phyloP scores from a whole-genome alignment of 1,140 invertebrate species.

The Cotesia glomerata region DNA sequence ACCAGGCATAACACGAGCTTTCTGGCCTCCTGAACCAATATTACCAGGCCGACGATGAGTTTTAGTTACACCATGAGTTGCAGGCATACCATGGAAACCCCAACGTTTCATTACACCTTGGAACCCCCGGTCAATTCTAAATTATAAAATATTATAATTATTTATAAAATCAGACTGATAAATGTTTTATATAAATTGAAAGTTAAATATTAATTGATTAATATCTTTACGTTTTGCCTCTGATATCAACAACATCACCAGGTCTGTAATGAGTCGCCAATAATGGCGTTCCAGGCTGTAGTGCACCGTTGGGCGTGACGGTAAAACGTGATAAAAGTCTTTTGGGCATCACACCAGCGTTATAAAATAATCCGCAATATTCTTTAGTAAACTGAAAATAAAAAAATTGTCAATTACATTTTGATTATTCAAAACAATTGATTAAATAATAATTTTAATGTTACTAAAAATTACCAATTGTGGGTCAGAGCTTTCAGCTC shows the following conservation, averaged over 20 bases:
- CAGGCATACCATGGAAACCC: constrained; percentile 93
- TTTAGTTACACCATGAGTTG: constrained; percentile 93
- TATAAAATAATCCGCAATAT: constrained; percentile 86
- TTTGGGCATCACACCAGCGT: constrained; percentile 90
- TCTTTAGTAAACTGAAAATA: constrained; percentile 78
- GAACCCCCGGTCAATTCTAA: constrained; percentile 90
- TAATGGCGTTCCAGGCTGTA: constrained; percentile 90
- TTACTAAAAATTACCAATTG: constrained; percentile 61
- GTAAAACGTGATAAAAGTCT: constrained; percentile 82
- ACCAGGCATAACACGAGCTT: constrained; percentile 89
- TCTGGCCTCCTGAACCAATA: constrained; percentile 84
- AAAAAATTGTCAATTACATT: not conserved
- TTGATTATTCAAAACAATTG: not conserved
- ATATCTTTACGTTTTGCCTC: constrained; percentile 86
- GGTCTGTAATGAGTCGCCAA: constrained; percentile 87
- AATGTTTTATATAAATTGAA: too few species aligned
- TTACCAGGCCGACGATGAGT: constrained; percentile 90
- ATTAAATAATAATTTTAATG: constrained; percentile 3
- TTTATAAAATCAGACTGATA: too few species aligned
- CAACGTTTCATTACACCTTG: constrained; percentile 98
- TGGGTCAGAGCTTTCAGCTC: constrained; percentile 89
- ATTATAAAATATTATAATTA: not conserved
- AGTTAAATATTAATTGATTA: constrained; percentile 42
- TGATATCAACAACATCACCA: constrained; percentile 90
- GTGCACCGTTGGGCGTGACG: constrained; percentile 83